Evolutionary conservation across 1,140 invertebrate species (phyloP), one percentile per base, ranked within the genome.

Genomic region (Thalassaphorura encarpata): DNA sequence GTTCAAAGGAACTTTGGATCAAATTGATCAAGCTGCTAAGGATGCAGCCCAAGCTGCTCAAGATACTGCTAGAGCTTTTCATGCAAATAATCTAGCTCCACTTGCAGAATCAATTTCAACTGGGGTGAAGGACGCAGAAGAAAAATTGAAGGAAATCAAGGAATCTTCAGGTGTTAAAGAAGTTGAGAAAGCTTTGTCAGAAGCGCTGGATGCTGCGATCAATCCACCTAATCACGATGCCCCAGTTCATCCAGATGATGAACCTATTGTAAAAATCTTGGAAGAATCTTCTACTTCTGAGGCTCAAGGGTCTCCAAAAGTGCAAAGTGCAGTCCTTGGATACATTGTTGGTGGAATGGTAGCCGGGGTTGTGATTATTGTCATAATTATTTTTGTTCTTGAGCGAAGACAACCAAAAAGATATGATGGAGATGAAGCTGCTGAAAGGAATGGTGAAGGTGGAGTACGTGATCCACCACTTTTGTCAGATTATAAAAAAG

Each of bases 271-370:
- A 27, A 8, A 4, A 47, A 8, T 5, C 11, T 26, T 13, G 19
- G 6, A 48, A 26, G 29, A 51, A n/a, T 36, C 28, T 4, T 3
- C 5, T 13, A 21, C 23, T 13, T 15, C 4, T 3, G 8, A 4
- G 8, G 27, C 13, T 5, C n/a, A 33, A 15, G 27, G 13, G 31
- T n/a, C 31, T 5, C 4, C 13, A 5, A 51, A 51, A 23, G 23
- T 5, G 16, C 18, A 5, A 5, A 27, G 33, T 19, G 48, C 21
- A 15, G 8, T 51, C 21, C n/a, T 51, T 4, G 48, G 48, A 3
- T 51, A 11, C 48, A 51, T 51, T 19, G 48, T 51, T 13, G 27
- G 26, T 11, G 48, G 48, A 4, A 51, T 51, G 48, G 31, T 51
- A 3, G 11, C 33, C 8, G 6, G 8, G 4, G 48, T 51, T 19